phyloP scores from a whole-genome alignment of 2,888 invertebrate genomes.

The Cheilosia urbana region DNA sequence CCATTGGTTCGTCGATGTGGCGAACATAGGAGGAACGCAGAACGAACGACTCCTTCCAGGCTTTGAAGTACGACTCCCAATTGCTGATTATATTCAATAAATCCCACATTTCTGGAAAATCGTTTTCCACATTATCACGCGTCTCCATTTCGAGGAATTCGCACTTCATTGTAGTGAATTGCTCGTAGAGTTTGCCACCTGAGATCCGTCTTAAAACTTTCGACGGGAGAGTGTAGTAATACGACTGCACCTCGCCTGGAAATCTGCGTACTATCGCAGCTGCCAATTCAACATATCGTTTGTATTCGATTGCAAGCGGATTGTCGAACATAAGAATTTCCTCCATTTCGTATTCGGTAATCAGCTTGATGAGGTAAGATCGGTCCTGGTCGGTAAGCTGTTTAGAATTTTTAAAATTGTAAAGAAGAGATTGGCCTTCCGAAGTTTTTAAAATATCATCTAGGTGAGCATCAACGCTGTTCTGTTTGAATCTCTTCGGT shows the following conservation, averaged over 20 bases:
- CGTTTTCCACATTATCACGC: not conserved
- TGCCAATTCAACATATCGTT: slow-evolving; percentile 6
- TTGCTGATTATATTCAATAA: not conserved
- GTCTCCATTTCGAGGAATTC: not conserved
- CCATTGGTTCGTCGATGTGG: not conserved
- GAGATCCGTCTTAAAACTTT: slow-evolving; percentile 5
- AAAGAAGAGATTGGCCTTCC: slow-evolving; percentile 6
- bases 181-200: slow-evolving; percentile 21
- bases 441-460: slow-evolving; percentile 5
- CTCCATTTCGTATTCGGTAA: slow-evolving; percentile 16
- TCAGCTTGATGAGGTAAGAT: not conserved
- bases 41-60: slow-evolving; percentile 17
- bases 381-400: slow-evolving; percentile 1
- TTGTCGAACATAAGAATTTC: not conserved
- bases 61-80: slow-evolving; percentile 5
- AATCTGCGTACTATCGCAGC: slow-evolving; percentile 12
- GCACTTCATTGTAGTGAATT: not conserved
- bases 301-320: slow-evolving; percentile 7
- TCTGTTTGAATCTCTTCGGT: not conserved
- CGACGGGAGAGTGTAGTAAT: slow-evolving; percentile 4
- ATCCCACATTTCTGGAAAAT: slow-evolving; percentile 40
- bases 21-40: slow-evolving; percentile 14
- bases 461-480: not conserved
- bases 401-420: not conserved
- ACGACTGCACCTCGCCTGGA: not conserved